A percentile compares a stretch with the other conserved stretches of the same genome.
phyloP scores from a whole-genome alignment of 2,888 invertebrate species.

The Aphelenchoides bicaudatus region DNA sequence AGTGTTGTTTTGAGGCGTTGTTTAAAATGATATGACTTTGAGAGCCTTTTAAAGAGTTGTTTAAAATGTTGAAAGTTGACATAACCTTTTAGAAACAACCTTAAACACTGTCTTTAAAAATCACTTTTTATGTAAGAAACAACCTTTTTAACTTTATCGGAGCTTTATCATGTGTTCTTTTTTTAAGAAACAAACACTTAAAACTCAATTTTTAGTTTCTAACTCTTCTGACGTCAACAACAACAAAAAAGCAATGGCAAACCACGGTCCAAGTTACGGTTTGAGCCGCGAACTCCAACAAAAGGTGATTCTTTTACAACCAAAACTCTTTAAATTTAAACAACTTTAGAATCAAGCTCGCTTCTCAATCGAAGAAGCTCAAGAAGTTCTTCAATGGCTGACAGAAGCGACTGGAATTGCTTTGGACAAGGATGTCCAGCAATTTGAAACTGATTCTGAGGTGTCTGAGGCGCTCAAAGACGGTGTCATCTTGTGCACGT shows the following conservation, averaged over 20 bases:
- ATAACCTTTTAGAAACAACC: too few species aligned
- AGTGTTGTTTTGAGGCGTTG: too few species aligned
- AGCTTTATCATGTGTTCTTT: too few species aligned
- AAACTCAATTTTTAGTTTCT: too few species aligned
- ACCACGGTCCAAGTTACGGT: constrained; percentile 61
- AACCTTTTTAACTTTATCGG: too few species aligned
- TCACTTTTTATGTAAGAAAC: too few species aligned
- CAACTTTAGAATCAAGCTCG: constrained; percentile 64
- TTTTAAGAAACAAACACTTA: too few species aligned
- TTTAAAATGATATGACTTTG: too few species aligned
- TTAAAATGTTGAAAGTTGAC: too few species aligned
- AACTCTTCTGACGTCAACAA: too few species aligned
- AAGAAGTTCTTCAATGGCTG: constrained; percentile 64
- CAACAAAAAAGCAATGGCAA: constrained; percentile 51
- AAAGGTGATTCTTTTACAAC: constrained; percentile 44
- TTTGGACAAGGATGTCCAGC: constrained; percentile 60
- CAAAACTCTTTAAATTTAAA: constrained; percentile 1
- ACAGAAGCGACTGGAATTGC: constrained; percentile 53
- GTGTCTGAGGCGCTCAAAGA: constrained; percentile 64
- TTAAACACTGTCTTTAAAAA: too few species aligned
- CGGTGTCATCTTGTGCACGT: constrained; percentile 64
- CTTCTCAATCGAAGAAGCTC: constrained; percentile 63
- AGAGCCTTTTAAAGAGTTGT: too few species aligned
- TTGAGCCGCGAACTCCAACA: constrained; percentile 59
- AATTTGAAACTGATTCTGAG: constrained; percentile 57